Conservation (phyloP, 2,888 invertebrate species). For the Ophion ellenae region DNA sequence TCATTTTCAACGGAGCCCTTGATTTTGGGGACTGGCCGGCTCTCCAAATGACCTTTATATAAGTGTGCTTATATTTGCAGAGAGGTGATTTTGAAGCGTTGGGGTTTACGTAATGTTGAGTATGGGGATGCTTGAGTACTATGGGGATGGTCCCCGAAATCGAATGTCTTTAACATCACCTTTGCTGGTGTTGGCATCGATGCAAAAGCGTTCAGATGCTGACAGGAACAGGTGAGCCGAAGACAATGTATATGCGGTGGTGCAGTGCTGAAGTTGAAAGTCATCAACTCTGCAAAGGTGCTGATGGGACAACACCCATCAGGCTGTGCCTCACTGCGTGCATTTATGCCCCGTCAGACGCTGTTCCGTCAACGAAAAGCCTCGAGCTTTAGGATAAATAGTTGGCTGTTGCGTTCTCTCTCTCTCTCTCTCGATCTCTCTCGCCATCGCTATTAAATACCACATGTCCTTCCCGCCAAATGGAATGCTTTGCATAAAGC, state of each 20-base stretch:
- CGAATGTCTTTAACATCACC: not conserved
- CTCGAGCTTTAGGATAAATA: slow-evolving; percentile 71
- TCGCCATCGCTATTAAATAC: slow-evolving; percentile 68
- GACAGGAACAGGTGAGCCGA: slow-evolving; percentile 25
- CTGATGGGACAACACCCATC: slow-evolving; percentile 33
- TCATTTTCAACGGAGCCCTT: not conserved
- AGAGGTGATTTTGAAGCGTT: not conserved
- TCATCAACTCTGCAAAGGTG: slow-evolving; percentile 33
- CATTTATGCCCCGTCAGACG: slow-evolving; percentile 39
- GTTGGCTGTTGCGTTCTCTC: slow-evolving; percentile 74
- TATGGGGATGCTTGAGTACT: not conserved
- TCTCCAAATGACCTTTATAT: not conserved
- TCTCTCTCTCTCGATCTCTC: not conserved
- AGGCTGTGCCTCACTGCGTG: slow-evolving; percentile 29
- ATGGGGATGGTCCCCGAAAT: not conserved
- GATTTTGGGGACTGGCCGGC: not conserved
- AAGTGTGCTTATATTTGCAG: not conserved
- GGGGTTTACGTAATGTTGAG: not conserved
- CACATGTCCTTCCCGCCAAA: slow-evolving; percentile 73
- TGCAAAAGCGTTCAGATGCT: not conserved
- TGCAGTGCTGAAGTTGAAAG: slow-evolving; percentile 47
- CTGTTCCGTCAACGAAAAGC: not conserved
- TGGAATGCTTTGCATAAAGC: slow-evolving; percentile 81
- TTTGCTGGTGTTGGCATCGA: not conserved
- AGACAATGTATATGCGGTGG: slow-evolving; percentile 35